Conservation (phyloP, 2,888 invertebrate species). For the Eristalis tenax region DNA sequence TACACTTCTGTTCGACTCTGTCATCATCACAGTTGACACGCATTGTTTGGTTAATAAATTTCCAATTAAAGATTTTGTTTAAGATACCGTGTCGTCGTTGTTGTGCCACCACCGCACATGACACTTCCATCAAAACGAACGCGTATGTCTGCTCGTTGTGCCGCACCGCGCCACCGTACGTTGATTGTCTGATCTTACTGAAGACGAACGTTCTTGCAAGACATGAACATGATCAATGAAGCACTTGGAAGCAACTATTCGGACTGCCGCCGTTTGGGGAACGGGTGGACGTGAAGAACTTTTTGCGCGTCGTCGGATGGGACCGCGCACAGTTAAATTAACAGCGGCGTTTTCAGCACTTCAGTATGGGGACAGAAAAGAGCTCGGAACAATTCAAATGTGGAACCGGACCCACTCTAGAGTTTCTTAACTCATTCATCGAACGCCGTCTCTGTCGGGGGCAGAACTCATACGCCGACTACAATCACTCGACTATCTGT, state of each 20-base stretch:
- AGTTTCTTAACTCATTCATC: constrained; percentile 57
- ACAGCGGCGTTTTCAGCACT: constrained; percentile 55
- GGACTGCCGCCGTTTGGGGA: background rate
- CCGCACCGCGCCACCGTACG: background rate
- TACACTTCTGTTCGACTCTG: background rate
- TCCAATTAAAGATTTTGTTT: constrained; percentile 70
- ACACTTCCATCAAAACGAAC: constrained; percentile 3
- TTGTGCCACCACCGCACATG: constrained; percentile 27
- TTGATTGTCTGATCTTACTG: constrained; percentile 10
- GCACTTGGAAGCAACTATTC: constrained; percentile 29
- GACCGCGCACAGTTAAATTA: constrained; percentile 34
- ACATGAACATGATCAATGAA: constrained; percentile 66
- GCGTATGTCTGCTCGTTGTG: background rate
- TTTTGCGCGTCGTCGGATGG: constrained; percentile 18
- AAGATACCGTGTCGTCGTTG: constrained; percentile 59
- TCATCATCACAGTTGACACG: constrained; percentile 50
- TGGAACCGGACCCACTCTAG: constrained; percentile 45
- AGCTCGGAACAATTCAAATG: constrained; percentile 38
- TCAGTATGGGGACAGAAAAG: constrained; percentile 45
- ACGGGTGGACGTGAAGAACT: constrained; percentile 6
- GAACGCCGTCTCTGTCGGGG: background rate
- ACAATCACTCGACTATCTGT: constrained; percentile 37
- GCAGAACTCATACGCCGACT: background rate
- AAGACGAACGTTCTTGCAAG: constrained; percentile 23
- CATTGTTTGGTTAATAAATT: constrained; percentile 71